A percentile compares a stretch with the other conserved stretches of the same genome.
phyloP scores from a whole-genome alignment of 2,113 vertebrate species.

The Bubo scandiacus region DNA sequence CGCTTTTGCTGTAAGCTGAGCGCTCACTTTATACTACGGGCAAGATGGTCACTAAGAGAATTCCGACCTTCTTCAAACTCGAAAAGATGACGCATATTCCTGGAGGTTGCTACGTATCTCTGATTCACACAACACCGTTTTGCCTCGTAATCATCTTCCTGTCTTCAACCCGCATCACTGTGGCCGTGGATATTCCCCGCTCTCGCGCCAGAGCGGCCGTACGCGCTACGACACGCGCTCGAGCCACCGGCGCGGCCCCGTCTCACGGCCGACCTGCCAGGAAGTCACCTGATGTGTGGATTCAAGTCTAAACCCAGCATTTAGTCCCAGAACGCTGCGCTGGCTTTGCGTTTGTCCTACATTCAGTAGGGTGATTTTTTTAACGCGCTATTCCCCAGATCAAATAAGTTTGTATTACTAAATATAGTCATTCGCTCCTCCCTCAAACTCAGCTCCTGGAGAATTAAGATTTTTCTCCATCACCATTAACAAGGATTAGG shows the following conservation, averaged over 20 bases:
- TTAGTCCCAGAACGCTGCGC: not conserved
- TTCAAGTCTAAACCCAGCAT: not conserved
- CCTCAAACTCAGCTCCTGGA: not conserved
- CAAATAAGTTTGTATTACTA: not conserved
- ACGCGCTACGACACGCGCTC: accelerated
- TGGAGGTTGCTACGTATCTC: not conserved
- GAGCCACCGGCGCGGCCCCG: too few relatives aligned
- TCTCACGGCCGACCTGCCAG: too few relatives aligned
- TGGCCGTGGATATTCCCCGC: not conserved
- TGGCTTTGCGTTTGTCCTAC: not conserved
- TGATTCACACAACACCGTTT: not conserved
- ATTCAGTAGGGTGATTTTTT: not conserved
- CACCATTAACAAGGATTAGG: not conserved
- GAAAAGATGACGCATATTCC: not conserved
- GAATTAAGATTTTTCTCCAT: not conserved
- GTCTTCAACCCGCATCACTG: accelerated
- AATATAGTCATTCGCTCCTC: not conserved
- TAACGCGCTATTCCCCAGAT: not conserved
- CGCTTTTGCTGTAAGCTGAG: not conserved
- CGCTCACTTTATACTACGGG: not conserved
- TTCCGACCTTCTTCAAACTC: not conserved
- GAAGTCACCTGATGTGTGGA: not conserved
- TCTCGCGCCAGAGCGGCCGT: too few relatives aligned
- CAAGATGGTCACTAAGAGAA: not conserved
- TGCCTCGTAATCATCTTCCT: not conserved